Conservation (phyloP, 1,140 invertebrate genomes). For the Pogonus chalceus region DNA sequence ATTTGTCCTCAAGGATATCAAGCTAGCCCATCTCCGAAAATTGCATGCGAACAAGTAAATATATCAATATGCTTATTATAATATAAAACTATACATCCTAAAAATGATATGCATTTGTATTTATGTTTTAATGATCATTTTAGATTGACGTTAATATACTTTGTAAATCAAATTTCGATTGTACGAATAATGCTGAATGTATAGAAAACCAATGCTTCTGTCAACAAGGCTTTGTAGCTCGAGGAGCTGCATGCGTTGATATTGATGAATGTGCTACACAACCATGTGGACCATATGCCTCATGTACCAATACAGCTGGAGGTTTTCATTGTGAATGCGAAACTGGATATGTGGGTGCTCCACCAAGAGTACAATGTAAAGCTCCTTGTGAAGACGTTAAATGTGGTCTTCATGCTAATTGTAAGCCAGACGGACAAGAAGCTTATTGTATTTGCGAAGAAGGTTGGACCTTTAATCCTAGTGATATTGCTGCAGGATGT, state of each 20-base stretch:
- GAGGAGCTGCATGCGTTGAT: conserved; percentile 67
- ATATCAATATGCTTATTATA: not conserved
- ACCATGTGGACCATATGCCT: conserved; percentile 66
- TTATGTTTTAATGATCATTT: conserved; percentile 3
- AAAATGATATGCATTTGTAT: no score
- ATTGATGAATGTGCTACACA: conserved; percentile 69
- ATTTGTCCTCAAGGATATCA: conserved; percentile 80
- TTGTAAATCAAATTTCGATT: conserved; percentile 84
- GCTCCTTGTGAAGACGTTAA: conserved; percentile 85
- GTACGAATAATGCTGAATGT: conserved; percentile 85
- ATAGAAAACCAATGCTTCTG: conserved; percentile 84
- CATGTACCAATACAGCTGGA: conserved; percentile 76
- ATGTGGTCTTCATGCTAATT: conserved; percentile 79
- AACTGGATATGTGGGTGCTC: conserved; percentile 71
- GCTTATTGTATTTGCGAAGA: conserved; percentile 89
- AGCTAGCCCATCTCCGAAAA: conserved; percentile 66
- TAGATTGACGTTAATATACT: conserved; percentile 73
- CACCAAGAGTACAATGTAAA: conserved; percentile 70
- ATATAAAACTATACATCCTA: not conserved
- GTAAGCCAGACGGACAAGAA: conserved; percentile 78
- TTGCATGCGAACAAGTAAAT: conserved; percentile 75
- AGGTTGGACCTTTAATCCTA: conserved; percentile 86
- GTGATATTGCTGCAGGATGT: conserved; percentile 78
- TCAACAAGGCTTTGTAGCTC: conserved; percentile 73
- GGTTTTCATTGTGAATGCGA: conserved; percentile 81